Evolutionary conservation across 2,888 invertebrate species (phyloP), one percentile per base, ranked within the genome.

Genomic region (Clostera curtula): DNA sequence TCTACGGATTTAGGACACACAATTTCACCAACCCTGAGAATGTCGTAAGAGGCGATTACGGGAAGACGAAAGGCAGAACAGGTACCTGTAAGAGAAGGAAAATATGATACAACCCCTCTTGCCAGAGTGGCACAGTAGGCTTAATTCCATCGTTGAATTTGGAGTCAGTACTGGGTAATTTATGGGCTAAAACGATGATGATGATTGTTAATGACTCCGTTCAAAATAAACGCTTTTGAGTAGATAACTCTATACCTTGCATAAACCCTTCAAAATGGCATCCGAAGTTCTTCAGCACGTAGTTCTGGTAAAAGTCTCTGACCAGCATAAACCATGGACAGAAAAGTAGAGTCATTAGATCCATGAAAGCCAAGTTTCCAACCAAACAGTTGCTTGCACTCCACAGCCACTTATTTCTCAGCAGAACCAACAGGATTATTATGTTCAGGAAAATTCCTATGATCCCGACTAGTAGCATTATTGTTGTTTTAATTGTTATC

Each of bases 321-420:
- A 89, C 85, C 37, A 95, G 74, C 70, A 92, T 90, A 49, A 94
- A 88, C 87, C 90, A 90, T 0, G 94, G 92, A 27, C 92, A 91
- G 5, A 92, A 71, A 1, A 91, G 36, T 3, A 92, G 61, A 0
- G 89, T 89, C 1, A 88, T 52, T 9, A 91, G 68, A 61, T 93
- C 93, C 0, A 90, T 89, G 0, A 88, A 52, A 0, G 93, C 92
- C 88, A 93, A 87, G 49, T 93, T 93, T 19, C 88, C 89, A 12
- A 93, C 87, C 24, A 93, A 75, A 16, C 89, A 76, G 66, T 93
- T 93, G 7, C 91, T 90, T 0, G 91, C 87, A 1, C 89, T 88
- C 57, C 89, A 86, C 5, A 93, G 66, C 53, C 88, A 84, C 19
- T 85, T 86, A 58, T 89, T 88, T 36, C 79, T 85, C 3, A 85